phyloP scores from a whole-genome alignment of 2,888 invertebrate genomes.

The Lycaena phlaeas region DNA sequence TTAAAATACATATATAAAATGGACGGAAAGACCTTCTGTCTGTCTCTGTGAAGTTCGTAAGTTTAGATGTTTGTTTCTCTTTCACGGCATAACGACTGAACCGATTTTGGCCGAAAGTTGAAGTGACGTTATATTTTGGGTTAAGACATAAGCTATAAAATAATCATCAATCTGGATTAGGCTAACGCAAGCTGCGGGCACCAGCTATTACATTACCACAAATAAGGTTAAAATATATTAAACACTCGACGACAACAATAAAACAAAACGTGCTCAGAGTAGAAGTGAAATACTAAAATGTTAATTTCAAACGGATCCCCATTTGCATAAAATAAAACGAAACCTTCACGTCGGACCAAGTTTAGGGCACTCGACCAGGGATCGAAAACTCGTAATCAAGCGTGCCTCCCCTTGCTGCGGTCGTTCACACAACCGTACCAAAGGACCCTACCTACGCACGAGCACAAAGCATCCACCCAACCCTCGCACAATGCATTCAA shows the following conservation, averaged over 20 bases:
- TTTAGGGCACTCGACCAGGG: conserved; percentile 57
- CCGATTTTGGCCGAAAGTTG: no score
- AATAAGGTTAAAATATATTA: no score
- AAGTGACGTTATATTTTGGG: no score
- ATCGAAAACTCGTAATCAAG: conserved; percentile 59
- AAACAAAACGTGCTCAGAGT: conserved; percentile 8
- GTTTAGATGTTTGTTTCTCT: no score
- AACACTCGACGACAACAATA: conserved; percentile 7
- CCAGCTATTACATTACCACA: no score
- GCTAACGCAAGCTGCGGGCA: no score
- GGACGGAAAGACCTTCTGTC: no score
- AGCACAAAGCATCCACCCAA: conserved; percentile 57
- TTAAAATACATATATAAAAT: no score
- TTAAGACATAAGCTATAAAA: no score
- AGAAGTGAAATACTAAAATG: conserved; percentile 31
- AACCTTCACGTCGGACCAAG: neutral
- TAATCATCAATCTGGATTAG: no score
- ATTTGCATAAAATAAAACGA: conserved; percentile 45
- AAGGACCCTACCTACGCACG: conserved; percentile 61
- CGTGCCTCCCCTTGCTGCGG: conserved; percentile 60
- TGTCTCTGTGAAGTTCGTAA: no score
- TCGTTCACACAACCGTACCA: conserved; percentile 66
- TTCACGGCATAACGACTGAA: no score
- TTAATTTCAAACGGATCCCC: conserved; percentile 31
- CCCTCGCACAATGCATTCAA: conserved; percentile 32